Conservation (phyloP, 2,113 vertebrate species). For the Greenwoodochromis staneri region DNA sequence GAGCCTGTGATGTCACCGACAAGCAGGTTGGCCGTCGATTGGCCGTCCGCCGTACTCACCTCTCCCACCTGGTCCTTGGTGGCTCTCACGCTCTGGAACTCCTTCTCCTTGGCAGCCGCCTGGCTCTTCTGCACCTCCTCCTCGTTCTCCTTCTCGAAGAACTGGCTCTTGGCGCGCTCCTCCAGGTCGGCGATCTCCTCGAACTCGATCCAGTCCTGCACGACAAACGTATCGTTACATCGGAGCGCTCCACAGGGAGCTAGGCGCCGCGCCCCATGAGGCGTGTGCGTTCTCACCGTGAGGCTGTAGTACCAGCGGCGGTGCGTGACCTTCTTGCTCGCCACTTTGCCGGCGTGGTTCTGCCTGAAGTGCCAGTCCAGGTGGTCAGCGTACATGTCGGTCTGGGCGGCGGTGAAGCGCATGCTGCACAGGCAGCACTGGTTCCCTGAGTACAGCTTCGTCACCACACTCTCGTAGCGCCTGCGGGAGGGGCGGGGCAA, state of each 20-base stretch:
- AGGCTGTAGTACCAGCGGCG: constrained; percentile 96
- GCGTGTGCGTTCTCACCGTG: constrained; percentile 64
- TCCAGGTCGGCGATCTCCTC: constrained; percentile 98
- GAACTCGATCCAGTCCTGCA: constrained; percentile 97
- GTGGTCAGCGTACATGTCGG: constrained; percentile 95
- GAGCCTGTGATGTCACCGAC: neutral
- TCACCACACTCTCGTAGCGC: constrained; percentile 88
- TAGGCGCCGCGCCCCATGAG: neutral
- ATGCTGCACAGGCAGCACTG: constrained; percentile 98
- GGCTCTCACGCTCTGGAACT: constrained; percentile 90
- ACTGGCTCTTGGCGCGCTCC: constrained; percentile 94
- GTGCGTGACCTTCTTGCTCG: constrained; percentile 92
- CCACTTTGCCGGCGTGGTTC: constrained; percentile 92
- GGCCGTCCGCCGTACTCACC: constrained; percentile 49
- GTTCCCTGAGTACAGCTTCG: constrained; percentile 92
- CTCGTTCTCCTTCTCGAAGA: constrained; percentile 96
- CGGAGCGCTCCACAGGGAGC: neutral
- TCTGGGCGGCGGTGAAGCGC: constrained; percentile 93
- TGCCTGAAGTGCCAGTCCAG: constrained; percentile 98
- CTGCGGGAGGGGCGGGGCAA: constrained; percentile 52
- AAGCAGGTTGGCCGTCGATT: neutral
- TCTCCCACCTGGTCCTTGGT: constrained; percentile 90
- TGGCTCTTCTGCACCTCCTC: constrained; percentile 95
- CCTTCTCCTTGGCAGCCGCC: constrained; percentile 92
- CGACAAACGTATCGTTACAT: neutral